phyloP scores from a whole-genome alignment of 2,888 invertebrate genomes.

The Cosmopolites sordidus region DNA sequence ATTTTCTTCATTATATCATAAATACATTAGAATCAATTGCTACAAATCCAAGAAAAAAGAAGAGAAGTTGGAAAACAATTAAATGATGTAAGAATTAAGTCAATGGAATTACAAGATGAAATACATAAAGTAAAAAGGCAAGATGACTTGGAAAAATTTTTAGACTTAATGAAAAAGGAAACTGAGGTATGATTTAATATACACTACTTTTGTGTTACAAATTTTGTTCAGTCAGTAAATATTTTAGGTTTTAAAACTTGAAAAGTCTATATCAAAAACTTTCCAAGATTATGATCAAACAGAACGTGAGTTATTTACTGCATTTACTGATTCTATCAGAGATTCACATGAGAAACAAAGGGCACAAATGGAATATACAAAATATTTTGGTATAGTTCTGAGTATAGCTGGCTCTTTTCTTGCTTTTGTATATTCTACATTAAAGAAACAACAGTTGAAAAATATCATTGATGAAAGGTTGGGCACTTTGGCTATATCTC shows the following conservation, averaged over 20 bases:
- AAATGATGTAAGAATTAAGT: constrained; percentile 56
- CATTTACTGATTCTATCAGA: constrained; percentile 70
- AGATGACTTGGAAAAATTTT: constrained; percentile 63
- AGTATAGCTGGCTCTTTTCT: constrained; percentile 45
- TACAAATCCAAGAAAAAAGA: constrained; percentile 61
- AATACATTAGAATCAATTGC: constrained; percentile 58
- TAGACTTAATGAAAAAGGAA: constrained; percentile 68
- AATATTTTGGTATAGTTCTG: constrained; percentile 62
- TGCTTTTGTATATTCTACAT: constrained; percentile 41
- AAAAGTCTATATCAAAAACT: constrained; percentile 57
- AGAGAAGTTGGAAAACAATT: constrained; percentile 60
- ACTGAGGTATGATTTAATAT: constrained; percentile 53
- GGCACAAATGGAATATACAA: constrained; percentile 75
- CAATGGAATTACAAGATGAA: constrained; percentile 70
- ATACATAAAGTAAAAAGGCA: constrained; percentile 73
- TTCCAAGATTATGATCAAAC: constrained; percentile 65
- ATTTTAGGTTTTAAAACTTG: constrained; percentile 56
- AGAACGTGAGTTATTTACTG: constrained; percentile 71
- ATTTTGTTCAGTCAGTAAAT: background rate
- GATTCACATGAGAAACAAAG: constrained; percentile 80
- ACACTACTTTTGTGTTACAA: background rate
- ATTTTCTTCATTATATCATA: background rate
- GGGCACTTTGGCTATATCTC: constrained; percentile 9
- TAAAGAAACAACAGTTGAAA: constrained; percentile 44
- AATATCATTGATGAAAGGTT: constrained; percentile 36